Conservation (phyloP, 2,888 invertebrate species). For the Drosophila lacicola region DNA sequence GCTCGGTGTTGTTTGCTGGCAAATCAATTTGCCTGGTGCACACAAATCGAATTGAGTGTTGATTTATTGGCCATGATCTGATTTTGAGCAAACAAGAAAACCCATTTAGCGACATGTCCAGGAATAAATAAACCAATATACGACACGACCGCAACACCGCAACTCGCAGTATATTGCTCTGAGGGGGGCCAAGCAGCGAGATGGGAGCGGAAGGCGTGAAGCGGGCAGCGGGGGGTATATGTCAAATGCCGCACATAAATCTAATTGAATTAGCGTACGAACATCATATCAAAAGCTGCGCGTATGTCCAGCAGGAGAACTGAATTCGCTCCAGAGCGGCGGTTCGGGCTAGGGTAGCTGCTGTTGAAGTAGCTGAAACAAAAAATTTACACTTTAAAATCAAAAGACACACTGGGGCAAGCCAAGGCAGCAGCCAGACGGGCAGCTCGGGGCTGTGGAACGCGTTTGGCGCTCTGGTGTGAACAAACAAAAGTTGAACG, state of each 20-base stretch:
- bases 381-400: slow-evolving; percentile 45
- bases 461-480: slow-evolving; percentile 46
- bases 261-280: slow-evolving; percentile 72
- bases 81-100: slow-evolving; percentile 74
- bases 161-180: not conserved
- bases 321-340: slow-evolving; percentile 2
- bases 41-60: slow-evolving; percentile 71
- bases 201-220: no score
- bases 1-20: slow-evolving; percentile 37
- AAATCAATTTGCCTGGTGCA: slow-evolving; percentile 50
- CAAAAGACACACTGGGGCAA: slow-evolving; percentile 21
- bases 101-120: slow-evolving; percentile 72
- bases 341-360: not conserved
- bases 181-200: not conserved
- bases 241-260: slow-evolving; percentile 73
- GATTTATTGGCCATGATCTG: slow-evolving; percentile 76
- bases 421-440: not conserved
- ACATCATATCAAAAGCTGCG: slow-evolving; percentile 62
- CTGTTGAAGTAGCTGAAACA: slow-evolving; percentile 29
- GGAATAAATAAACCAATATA: slow-evolving; percentile 64
- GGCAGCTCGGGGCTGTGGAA: not conserved
- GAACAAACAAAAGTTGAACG: slow-evolving; percentile 51
- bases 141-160: slow-evolving; percentile 15
- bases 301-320: slow-evolving; percentile 9
- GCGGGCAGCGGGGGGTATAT: slow-evolving; percentile 8